phyloP scores from a whole-genome alignment of 2,113 vertebrate species.

The Silurus meridionalis region DNA sequence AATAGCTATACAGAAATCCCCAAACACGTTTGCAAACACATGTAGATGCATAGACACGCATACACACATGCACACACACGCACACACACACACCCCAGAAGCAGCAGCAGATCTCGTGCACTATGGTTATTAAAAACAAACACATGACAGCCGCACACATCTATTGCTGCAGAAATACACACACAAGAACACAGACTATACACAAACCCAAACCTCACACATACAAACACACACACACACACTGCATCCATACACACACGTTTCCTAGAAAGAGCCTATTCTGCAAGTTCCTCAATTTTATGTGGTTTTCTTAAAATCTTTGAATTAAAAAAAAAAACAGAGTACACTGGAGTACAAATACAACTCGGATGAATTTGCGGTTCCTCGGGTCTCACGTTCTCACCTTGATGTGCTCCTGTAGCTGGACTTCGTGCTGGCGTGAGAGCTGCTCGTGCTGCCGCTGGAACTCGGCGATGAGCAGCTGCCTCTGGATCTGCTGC shows the following conservation, averaged over 20 bases:
- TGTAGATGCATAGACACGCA: background rate
- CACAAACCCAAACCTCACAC: background rate
- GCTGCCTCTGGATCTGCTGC: slow-evolving; percentile 95
- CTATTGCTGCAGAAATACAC: background rate
- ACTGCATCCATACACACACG: background rate
- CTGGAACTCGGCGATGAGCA: slow-evolving; percentile 96
- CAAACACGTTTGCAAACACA: too few relatives aligned
- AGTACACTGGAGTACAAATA: too few relatives aligned
- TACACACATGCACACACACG: background rate
- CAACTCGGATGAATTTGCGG: too few relatives aligned
- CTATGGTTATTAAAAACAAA: too few relatives aligned
- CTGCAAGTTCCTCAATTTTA: background rate
- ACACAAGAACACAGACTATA: background rate
- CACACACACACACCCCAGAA: background rate
- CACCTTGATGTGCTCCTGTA: slow-evolving; percentile 95
- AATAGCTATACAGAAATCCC: too few relatives aligned
- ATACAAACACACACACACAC: background rate
- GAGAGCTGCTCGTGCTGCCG: slow-evolving; percentile 95
- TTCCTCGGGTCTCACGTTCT: slow-evolving; percentile 17
- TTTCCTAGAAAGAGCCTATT: background rate
- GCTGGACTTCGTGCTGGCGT: slow-evolving; percentile 91
- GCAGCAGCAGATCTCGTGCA: too few relatives aligned
- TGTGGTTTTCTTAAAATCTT: background rate
- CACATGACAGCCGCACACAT: background rate
- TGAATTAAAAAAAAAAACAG: too few relatives aligned